Evolutionary conservation across 2,797 vertebrate genomes (phyloP), one percentile per base, ranked within the genome.

Genomic region (Enteromius treurensis): DNA sequence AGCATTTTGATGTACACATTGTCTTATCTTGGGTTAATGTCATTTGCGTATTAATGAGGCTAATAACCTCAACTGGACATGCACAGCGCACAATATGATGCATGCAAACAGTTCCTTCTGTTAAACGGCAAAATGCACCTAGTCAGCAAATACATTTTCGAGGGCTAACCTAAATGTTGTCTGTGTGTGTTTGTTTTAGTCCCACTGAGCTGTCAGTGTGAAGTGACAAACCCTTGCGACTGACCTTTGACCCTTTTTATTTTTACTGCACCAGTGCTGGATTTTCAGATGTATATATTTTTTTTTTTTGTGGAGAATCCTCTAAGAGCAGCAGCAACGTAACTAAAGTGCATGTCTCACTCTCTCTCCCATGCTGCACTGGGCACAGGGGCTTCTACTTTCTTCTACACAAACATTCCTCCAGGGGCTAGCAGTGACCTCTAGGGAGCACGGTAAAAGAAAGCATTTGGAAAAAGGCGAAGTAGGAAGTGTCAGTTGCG

Each of bases 321-420:
- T 81, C 80, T 26, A 51, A 74, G 55, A 81, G 42, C 80, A 81
- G 42, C 80, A 81, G 69, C 5, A 45, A 5, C 2, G 10, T 45
- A 55, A 45, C 34, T 77, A 60, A 45, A 79, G 26, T 60, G 47
- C 14, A 10, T 21, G 60, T 29, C 1, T 71, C 17, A 55, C 26
- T 37, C 21, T 82, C 29, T 77, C 73, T 55, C 29, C 34, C 29
- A 0, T 7, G 1, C 23, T 29, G 32, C 5, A 21, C 51, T 42
- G 49, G 37, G 23, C 78, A 29, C 15, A 1, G 32, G 67, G 67
- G 37, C 51, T 45, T 80, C 10, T 67, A 13, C 51, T 40, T 55
- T 73, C 40, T 60, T 81, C 70, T 68, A 67, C 10, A 45, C 51
- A 49, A 51, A 49, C 71, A 77, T 85, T 81, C 73, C 73, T 69